These are phyloP conservation scores for Parotia lawesii DNA, from an alignment of 2,113 vertebrate genomes.

Conservation along the genomic window DNA sequence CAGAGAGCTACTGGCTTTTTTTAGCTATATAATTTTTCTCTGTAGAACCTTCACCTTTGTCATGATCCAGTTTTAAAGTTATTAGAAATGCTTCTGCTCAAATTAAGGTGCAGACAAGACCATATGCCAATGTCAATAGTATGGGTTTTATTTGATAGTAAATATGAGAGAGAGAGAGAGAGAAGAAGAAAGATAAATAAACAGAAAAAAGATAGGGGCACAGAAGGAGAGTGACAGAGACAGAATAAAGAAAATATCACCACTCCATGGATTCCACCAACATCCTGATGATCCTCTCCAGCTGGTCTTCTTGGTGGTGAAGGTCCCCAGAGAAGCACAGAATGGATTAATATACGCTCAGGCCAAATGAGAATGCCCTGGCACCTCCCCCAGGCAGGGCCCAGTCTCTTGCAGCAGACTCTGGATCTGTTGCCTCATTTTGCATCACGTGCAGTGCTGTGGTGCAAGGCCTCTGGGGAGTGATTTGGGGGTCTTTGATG, in stretches of 20 bases:
- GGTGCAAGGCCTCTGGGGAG: not conserved
- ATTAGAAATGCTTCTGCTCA: not conserved
- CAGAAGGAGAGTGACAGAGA: not conserved
- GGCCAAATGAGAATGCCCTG: too few relatives aligned
- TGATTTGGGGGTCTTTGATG: not conserved
- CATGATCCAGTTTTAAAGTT: not conserved
- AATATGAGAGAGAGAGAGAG: not conserved
- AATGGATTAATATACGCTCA: not conserved
- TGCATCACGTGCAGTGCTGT: not conserved
- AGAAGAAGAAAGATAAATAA: not conserved
- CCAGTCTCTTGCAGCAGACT: too few relatives aligned
- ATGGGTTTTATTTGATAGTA: not conserved
- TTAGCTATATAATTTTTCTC: not conserved
- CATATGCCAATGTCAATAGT: not conserved
- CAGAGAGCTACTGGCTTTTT: not conserved
- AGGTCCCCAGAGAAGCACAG: not conserved
- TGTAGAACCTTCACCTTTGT: not conserved
- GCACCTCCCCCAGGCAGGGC: too few relatives aligned
- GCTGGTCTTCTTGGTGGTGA: not conserved
- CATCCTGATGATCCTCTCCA: not conserved
- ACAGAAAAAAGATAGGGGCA: not conserved
- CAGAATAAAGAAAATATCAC: not conserved
- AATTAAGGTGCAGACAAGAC: not conserved
- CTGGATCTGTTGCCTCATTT: not conserved
- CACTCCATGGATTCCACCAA: fast-evolving